phyloP scores from a whole-genome alignment of 2,888 invertebrate genomes.

The Cryptus armator region DNA sequence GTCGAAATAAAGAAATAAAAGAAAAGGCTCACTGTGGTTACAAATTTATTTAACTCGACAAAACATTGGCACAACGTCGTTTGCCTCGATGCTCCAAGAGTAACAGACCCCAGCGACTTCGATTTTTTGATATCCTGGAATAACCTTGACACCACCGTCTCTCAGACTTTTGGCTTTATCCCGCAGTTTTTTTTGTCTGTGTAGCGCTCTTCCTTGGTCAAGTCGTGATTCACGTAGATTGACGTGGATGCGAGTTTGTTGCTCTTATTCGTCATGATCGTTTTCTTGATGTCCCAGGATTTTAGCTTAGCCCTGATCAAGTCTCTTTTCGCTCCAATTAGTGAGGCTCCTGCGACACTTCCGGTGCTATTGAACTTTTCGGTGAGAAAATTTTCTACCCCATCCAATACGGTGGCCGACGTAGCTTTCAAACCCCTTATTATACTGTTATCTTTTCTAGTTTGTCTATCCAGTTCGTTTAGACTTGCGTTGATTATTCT shows the following conservation, averaged over 20 bases:
- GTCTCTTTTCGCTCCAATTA: not conserved
- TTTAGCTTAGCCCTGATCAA: not conserved
- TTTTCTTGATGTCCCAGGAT: not conserved
- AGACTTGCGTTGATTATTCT: not conserved
- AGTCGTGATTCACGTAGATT: slow-evolving; percentile 1
- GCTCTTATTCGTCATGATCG: not conserved
- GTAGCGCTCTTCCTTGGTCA: not conserved
- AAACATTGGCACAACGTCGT: not conserved
- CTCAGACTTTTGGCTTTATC: not conserved
- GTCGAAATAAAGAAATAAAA: slow-evolving; percentile 21
- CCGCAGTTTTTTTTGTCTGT: not conserved
- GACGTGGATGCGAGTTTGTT: not conserved
- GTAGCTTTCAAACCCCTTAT: not conserved
- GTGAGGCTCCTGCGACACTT: not conserved
- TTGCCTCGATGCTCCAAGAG: not conserved
- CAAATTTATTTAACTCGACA: too few species aligned
- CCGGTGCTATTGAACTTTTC: not conserved
- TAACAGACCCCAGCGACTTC: not conserved
- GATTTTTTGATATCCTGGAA: not conserved
- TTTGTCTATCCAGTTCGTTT: not conserved
- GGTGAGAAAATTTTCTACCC: not conserved
- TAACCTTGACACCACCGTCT: not conserved
- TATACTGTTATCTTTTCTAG: not conserved
- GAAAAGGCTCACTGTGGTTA: slow-evolving; percentile 52
- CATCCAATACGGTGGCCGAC: not conserved